Evolutionary conservation across 2,888 invertebrate genomes (phyloP), one percentile per base, ranked within the genome.

Genomic region (Eristalis arbustorum): DNA sequence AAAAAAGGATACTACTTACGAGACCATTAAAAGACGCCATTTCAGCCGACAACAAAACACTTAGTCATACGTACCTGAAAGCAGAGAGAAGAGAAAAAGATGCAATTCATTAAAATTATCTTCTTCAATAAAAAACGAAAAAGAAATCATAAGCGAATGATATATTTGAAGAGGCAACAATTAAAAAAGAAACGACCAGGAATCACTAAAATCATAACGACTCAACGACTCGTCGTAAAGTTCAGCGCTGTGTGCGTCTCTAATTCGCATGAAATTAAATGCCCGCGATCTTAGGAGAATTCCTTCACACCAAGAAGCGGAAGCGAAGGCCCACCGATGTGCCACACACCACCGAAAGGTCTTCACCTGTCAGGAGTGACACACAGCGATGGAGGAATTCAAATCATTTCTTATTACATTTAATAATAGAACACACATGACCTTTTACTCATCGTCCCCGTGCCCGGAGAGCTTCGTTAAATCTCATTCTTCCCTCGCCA

Each of bases 391-490:
- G n/a, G 49, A 67, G 25, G 37, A 59, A 61, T 68, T 76, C 34
- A 34, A 68, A 62, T 62, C 37, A 62, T 62, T 62, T 42, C 62
- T 62, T 56, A 34, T 68, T 68, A 28, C 62, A 68, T 62, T 62
- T 49, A 49, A 68, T 76, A 76, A 68, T 37, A 76, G 49, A 31
- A 76, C n/a, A 3, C 42, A 57, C 59, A 62, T 62, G 18, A 42
- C 40, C 62, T 62, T 42, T 42, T 31, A 10, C 1, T 10, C 4
- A 10, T 10, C 6, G n/a, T n/a, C 49, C 18, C 49, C 49, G 3
- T 61, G 5, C 31, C 31, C 1, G 31, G 31, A 31, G 23, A 25
- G 49, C 8, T 14, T 23, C 59, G 25, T 59, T 59, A 10, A 59
- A 59, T 59, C 25, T 28, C 25, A 23, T 28, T 25, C 59, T 59